Conservation (phyloP, 2,888 invertebrate genomes). For the Steromphala cineraria region DNA sequence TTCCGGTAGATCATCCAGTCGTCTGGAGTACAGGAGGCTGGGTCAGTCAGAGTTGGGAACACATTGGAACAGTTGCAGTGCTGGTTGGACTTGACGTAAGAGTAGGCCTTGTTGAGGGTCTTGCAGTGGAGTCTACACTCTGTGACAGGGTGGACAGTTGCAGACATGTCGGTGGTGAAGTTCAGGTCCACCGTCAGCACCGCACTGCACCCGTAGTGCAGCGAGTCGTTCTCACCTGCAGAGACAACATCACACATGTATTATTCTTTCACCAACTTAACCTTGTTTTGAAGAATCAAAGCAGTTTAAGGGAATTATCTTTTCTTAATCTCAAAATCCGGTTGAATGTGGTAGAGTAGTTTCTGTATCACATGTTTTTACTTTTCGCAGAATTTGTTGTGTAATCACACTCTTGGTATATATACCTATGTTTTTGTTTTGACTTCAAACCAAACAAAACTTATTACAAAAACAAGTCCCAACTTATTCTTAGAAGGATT, state of each 20-base stretch:
- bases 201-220: background rate
- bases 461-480: too few relatives aligned
- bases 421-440: too few relatives aligned
- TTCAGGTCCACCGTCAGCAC: background rate
- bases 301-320: too few relatives aligned
- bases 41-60: background rate
- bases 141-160: background rate
- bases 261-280: too few relatives aligned
- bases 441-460: too few relatives aligned
- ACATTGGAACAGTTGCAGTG: constrained; percentile 42
- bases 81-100: constrained; percentile 29
- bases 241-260: background rate
- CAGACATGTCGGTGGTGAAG: constrained; percentile 13
- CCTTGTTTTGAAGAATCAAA: too few relatives aligned
- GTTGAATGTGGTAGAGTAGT: too few relatives aligned
- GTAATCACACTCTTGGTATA: too few relatives aligned
- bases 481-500: too few relatives aligned
- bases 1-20: constrained; percentile 52
- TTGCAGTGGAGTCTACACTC: constrained; percentile 45
- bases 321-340: too few relatives aligned
- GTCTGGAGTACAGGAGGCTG: constrained; percentile 20
- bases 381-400: too few relatives aligned
- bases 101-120: constrained; percentile 26
- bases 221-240: background rate
- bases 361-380: too few relatives aligned